Percentiles rank a stretch among this genome's conserved stretches.
phyloP scores from a whole-genome alignment of 2,113 vertebrate species.

The Ptilorrhoa leucosticta region DNA sequence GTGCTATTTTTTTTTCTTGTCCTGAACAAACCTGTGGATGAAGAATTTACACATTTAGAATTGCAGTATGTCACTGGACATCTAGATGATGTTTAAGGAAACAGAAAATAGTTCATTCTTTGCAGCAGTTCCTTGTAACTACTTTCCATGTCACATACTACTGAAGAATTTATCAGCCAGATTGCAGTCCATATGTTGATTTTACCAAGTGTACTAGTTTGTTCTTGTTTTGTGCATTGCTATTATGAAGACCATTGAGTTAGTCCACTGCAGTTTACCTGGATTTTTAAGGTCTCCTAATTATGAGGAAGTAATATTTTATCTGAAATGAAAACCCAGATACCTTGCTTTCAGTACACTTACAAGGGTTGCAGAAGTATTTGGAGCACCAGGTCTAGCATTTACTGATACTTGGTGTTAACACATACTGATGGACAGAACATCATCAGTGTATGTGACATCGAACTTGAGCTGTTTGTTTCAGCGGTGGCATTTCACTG shows the following conservation, averaged over 20 bases:
- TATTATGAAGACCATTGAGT: neutral
- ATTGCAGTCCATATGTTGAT: neutral
- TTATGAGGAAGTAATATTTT: neutral
- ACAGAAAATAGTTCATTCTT: neutral
- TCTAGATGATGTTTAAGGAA: neutral
- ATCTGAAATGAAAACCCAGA: neutral
- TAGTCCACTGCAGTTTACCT: neutral
- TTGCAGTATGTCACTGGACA: neutral
- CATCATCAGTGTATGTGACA: too few relatives aligned
- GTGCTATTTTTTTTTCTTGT: neutral
- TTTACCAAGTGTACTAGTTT: neutral
- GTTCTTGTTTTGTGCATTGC: neutral
- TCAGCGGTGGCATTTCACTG: constrained; percentile 95
- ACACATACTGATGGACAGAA: neutral
- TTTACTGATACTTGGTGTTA: neutral
- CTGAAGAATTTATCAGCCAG: neutral
- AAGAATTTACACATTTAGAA: neutral
- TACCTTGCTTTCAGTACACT: neutral
- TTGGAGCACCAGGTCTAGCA: neutral
- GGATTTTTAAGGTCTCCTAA: neutral
- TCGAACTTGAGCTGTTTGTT: neutral
- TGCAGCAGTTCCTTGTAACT: neutral
- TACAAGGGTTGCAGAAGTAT: neutral
- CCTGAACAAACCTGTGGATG: neutral
- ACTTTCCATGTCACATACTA: neutral